Evolutionary conservation across 2,113 vertebrate genomes (phyloP).

Genomic region (Bubo bubo): DNA sequence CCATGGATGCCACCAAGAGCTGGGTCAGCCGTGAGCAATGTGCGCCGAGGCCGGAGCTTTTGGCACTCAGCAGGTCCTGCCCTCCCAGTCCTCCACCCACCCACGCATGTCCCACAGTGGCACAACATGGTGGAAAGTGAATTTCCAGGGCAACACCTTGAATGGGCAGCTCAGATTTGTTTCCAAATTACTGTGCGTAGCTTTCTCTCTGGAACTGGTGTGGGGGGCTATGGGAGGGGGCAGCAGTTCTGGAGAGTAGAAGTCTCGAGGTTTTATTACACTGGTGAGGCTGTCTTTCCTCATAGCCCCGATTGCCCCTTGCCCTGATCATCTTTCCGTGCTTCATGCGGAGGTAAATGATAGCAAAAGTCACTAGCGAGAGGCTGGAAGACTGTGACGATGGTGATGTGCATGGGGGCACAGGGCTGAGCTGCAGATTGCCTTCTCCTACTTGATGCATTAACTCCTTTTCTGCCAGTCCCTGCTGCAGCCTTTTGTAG

Average conservation of each 20-base stretch:
- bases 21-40: rapidly evolving
- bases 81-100: not conserved
- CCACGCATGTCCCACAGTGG: rapidly evolving
- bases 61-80: not conserved
- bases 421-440: not conserved
- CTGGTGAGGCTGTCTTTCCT: not conserved
- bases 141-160: not conserved
- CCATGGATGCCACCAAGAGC: not conserved
- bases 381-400: rapidly evolving
- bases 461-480: not conserved
- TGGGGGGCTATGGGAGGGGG: not conserved
- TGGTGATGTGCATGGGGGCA: not conserved
- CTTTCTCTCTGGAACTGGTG: not conserved
- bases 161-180: not conserved
- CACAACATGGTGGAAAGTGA: not conserved
- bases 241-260: not conserved
- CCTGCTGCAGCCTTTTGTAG: not conserved
- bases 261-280: rapidly evolving
- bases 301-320: rapidly evolving
- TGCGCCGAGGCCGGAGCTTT: not conserved
- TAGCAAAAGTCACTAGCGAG: not conserved
- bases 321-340: not conserved
- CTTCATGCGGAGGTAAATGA: rapidly evolving
- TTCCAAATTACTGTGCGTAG: not conserved
- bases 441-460: not conserved